These are phyloP conservation scores for Pristionchus japonicus DNA, from an alignment of 2,888 invertebrate species.

Conservation along the genomic window DNA sequence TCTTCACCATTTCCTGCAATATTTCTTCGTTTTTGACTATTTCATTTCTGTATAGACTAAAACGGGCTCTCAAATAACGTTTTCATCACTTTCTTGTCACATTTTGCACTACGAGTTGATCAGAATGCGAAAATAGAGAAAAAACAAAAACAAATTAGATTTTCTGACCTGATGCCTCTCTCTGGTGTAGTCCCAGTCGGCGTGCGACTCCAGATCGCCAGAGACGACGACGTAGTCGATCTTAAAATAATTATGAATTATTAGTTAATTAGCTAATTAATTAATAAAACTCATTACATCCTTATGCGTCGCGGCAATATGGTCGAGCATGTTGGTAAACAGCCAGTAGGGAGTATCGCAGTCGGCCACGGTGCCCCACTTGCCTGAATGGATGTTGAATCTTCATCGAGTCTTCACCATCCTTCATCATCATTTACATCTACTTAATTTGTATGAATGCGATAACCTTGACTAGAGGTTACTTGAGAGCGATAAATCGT, in stretches of 20 bases:
- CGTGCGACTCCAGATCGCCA: slow-evolving; percentile 67
- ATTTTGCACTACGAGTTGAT: no score
- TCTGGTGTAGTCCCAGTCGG: slow-evolving; percentile 67
- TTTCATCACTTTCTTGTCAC: no score
- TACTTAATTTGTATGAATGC: not conserved
- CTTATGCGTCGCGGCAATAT: slow-evolving; percentile 56
- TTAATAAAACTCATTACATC: slow-evolving; percentile 48
- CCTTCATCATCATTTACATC: no score
- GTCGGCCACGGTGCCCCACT: slow-evolving; percentile 66
- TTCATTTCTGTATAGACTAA: not conserved
- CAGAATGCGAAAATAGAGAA: no score
- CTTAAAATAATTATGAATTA: slow-evolving; percentile 47
- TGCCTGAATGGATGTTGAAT: slow-evolving; percentile 51
- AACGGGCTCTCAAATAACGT: no score
- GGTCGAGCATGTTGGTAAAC: slow-evolving; percentile 66
- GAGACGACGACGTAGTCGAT: slow-evolving; percentile 69
- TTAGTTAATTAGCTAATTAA: not conserved
- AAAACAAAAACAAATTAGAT: no score
- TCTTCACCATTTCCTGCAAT: slow-evolving; percentile 55
- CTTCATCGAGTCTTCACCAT: no score
- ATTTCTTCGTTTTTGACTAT: not conserved
- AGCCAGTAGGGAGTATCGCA: slow-evolving; percentile 70
- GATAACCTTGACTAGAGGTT: not conserved
- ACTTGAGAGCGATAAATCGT: no score
- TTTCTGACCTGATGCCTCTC: slow-evolving; percentile 60